Percentiles rank a stretch among this genome's conserved stretches.
Evolutionary conservation across 2,888 invertebrate genomes (phyloP).

Genomic region (Oxytorus armatus): DNA sequence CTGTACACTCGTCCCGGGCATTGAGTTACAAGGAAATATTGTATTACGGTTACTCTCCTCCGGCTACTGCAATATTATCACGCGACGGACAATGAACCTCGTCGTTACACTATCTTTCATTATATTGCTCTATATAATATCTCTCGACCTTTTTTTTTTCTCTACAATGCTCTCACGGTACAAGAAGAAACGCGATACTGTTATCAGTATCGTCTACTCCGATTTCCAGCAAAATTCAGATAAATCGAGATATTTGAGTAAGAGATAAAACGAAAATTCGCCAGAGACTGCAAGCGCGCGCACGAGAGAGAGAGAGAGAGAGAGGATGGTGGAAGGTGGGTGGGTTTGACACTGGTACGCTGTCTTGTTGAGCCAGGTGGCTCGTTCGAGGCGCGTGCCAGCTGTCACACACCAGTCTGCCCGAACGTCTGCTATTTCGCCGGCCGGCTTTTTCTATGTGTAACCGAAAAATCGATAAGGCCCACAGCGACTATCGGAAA

Average conservation of each 20-base stretch:
- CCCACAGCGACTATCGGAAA: slow-evolving; percentile 33
- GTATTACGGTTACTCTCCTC: slow-evolving; percentile 73
- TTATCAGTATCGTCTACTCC: neutral
- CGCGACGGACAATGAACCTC: slow-evolving; percentile 64
- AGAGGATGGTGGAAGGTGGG: slow-evolving; percentile 8
- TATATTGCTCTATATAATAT: neutral
- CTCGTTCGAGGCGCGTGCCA: slow-evolving; percentile 64
- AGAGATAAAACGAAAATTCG: neutral
- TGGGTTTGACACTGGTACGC: slow-evolving; percentile 31
- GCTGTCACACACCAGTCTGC: slow-evolving; percentile 63
- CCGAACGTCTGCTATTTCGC: slow-evolving; percentile 73
- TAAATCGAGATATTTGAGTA: neutral
- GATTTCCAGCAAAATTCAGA: slow-evolving; percentile 1
- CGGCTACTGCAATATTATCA: slow-evolving; percentile 54
- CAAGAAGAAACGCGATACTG: neutral
- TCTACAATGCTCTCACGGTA: too few relatives aligned
- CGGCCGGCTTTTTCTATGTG: slow-evolving; percentile 50
- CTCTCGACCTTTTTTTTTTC: neutral
- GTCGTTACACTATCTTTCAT: slow-evolving; percentile 35
- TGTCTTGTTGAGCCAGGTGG: slow-evolving; percentile 60
- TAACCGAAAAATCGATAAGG: slow-evolving; percentile 55
- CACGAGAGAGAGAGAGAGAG: slow-evolving; percentile 29
- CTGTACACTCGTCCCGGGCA: slow-evolving; percentile 47
- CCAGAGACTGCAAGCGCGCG: neutral
- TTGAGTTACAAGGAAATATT: slow-evolving; percentile 82